Base-by-base conservation (phyloP, 2,797 vertebrate genomes). In the Gallinago nigripennis region DNA sequence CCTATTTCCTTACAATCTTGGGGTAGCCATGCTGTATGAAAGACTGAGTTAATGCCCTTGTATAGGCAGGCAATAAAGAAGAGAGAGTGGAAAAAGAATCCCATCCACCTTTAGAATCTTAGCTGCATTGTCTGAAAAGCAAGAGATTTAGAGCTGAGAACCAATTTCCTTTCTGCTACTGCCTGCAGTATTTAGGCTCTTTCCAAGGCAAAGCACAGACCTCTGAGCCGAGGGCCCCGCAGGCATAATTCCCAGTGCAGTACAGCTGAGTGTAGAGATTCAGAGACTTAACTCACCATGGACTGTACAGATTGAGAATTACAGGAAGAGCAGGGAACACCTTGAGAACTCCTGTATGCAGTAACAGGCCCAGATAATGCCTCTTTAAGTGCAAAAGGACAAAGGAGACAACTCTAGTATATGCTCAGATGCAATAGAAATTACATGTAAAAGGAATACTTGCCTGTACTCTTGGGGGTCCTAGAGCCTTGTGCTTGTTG, bases 361-460 rank as follows among this genome's bases (percentile, higher is more conserved):
- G 0, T 37, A 56, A 4, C 48, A 63, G 31, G 53, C 12, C 18
- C 50, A n/a, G 4, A 48, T 3, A 25, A 24, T 4, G 31, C 15
- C 61, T 53, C 37, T 53, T 27, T 43, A 45, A 45, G 33, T 1
- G 8, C 12, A 8, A 60, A 33, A 51, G 24, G 12, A 28, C 33
- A 53, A 8, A 24, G 58, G 15, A 79, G 6, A 16, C 27, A 31
- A 5, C n/a, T 28, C 7, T 13, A 5, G 0, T 35, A 4, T 12
- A 27, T 86, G 50, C 58, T 71, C 31, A 76, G 50, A 11, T 39
- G 46, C 58, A 45, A 5, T 6, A 46, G 19, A 41, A 73, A 24
- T 11, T 27, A 45, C n/a, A 4, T 2, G 4, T 1, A 11, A 48
- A 76, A 24, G 37, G 17, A 65, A 25, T 20, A 20, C 27, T 82